These are phyloP conservation scores for Mastigias papua DNA, from an alignment of 30 jellyfish, hydroid and myxozoan species.

Conservation along the genomic window DNA sequence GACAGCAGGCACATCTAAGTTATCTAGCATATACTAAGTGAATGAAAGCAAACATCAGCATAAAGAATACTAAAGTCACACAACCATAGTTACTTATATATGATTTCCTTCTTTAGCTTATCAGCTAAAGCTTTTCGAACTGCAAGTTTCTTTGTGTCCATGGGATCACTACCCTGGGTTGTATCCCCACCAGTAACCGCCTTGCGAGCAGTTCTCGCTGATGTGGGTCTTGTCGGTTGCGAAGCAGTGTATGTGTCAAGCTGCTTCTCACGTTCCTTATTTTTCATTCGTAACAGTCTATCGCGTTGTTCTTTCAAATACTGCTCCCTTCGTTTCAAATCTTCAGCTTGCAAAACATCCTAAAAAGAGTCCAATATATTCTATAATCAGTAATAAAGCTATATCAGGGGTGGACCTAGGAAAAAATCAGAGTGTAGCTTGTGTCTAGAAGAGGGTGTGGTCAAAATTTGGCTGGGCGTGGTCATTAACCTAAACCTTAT, in stretches of 20 bases:
- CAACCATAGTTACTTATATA: conserved; percentile 68
- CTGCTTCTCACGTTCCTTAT: conserved; percentile 89
- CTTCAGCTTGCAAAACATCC: conserved; percentile 62
- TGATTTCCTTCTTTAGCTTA: conserved; percentile 83
- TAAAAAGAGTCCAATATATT: too few species aligned
- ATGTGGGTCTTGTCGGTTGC: conserved; percentile 78
- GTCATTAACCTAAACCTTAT: too few species aligned
- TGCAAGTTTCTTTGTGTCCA: conserved; percentile 76
- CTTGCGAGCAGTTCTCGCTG: conserved; percentile 92
- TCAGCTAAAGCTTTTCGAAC: conserved; percentile 96
- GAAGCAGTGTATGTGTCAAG: conserved; percentile 67
- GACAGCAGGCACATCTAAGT: too few species aligned
- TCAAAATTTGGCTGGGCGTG: too few species aligned
- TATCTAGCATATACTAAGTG: too few species aligned
- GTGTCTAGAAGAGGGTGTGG: too few species aligned
- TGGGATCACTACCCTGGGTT: conserved; percentile 2
- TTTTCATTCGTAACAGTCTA: conserved; percentile 76
- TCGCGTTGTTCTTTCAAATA: conserved; percentile 95
- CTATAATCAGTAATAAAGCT: too few species aligned
- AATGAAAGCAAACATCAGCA: neutral
- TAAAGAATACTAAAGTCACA: too few species aligned
- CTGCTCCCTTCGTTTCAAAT: conserved; percentile 76
- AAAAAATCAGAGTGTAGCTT: too few species aligned
- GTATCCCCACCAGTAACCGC: conserved; percentile 64
- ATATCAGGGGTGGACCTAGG: too few species aligned